These are phyloP conservation scores for Neoascia interrupta DNA, from an alignment of 2,888 invertebrate genomes.

Conservation along the genomic window DNA sequence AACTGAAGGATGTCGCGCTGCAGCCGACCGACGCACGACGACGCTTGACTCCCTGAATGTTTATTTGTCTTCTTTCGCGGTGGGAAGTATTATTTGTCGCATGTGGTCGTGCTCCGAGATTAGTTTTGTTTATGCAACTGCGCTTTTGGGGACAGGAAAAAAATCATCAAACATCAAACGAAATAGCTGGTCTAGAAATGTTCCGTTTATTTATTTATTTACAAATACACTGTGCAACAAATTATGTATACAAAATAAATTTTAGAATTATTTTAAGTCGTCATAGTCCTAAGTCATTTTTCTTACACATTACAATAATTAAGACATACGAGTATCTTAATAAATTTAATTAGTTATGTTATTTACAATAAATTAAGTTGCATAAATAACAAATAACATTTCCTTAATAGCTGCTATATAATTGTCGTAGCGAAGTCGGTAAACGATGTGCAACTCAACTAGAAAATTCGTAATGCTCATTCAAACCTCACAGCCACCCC, in stretches of 20 bases:
- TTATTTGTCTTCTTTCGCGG: too few species aligned
- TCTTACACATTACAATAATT: too few species aligned
- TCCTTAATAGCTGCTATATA: constrained; percentile 6
- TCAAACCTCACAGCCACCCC: constrained; percentile 43
- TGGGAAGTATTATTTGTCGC: constrained; percentile 14
- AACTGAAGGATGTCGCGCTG: constrained; percentile 33
- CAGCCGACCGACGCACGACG: constrained; percentile 5
- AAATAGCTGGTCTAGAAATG: constrained; percentile 13
- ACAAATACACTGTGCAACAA: constrained; percentile 48
- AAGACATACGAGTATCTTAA: not conserved
- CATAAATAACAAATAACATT: constrained; percentile 35
- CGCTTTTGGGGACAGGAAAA: too few species aligned
- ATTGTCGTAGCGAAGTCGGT: not conserved
- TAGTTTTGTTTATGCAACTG: constrained; percentile 21
- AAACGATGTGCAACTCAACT: not conserved
- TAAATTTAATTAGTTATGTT: constrained; percentile 21
- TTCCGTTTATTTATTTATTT: constrained; percentile 25
- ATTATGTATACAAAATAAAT: constrained; percentile 32
- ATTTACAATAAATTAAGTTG: constrained; percentile 40
- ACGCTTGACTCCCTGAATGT: constrained; percentile 13
- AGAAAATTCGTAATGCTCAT: constrained; percentile 16
- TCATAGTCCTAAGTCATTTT: not conserved
- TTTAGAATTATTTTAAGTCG: constrained; percentile 11
- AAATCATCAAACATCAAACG: constrained; percentile 12
- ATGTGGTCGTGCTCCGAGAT: constrained; percentile 35